phyloP scores from a whole-genome alignment of 2,113 vertebrate genomes.

The Daphoenositta chrysoptera region DNA sequence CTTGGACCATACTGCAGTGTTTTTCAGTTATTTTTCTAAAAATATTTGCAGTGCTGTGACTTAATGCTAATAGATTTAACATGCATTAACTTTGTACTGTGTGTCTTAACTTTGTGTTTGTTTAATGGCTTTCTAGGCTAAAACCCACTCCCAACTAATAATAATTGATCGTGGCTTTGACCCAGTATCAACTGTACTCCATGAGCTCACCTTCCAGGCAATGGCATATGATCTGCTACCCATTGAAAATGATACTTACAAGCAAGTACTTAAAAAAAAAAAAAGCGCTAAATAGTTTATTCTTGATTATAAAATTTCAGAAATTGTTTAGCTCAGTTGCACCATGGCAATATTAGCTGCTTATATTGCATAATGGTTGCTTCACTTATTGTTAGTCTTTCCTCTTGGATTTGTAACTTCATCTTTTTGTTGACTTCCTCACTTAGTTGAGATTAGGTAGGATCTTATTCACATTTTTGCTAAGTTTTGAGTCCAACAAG shows the following conservation, averaged over 20 bases:
- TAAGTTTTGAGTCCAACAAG: not conserved
- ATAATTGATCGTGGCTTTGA: slow-evolving; percentile 95
- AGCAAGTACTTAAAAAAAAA: slow-evolving; percentile 74
- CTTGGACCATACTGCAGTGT: not conserved
- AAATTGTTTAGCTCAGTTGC: not conserved
- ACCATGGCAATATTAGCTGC: not conserved
- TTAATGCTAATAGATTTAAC: not conserved
- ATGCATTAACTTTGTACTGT: not conserved
- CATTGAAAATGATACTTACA: slow-evolving; percentile 90
- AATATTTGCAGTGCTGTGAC: not conserved
- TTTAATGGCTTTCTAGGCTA: slow-evolving; percentile 76
- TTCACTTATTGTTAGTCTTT: not conserved
- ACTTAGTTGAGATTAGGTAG: not conserved
- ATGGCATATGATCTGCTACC: slow-evolving; percentile 96
- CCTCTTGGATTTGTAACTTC: not conserved
- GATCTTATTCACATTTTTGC: not conserved
- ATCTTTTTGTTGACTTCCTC: not conserved
- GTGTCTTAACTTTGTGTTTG: not conserved
- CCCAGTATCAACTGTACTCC: slow-evolving; percentile 91
- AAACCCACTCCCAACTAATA: slow-evolving; percentile 92
- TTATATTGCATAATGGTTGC: not conserved
- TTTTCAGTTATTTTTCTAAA: not conserved
- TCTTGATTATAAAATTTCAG: not conserved
- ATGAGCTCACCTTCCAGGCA: slow-evolving; percentile 97
- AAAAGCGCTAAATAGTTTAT: not conserved